Percentiles rank a stretch among this genome's conserved stretches.
These are phyloP conservation scores for Xiphophorus birchmanni DNA, from an alignment of 2,797 vertebrate species.

Conservation along the genomic window DNA sequence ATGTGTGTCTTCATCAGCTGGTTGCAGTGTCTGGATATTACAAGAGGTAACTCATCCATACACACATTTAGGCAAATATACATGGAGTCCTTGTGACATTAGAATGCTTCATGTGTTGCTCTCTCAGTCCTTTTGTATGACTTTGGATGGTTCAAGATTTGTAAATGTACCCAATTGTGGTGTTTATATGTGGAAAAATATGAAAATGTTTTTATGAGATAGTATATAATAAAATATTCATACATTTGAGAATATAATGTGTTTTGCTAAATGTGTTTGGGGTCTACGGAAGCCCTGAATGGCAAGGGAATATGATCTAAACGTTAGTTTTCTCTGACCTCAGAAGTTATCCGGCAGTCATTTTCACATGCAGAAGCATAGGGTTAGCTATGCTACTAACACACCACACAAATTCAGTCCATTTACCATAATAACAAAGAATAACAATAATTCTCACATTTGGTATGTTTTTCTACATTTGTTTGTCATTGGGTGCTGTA, in stretches of 20 bases:
- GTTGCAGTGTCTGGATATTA: conserved; percentile 18
- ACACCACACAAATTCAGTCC: too few relatives aligned
- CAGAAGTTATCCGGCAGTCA: neutral
- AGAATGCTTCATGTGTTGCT: conserved; percentile 65
- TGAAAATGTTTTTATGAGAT: conserved; percentile 77
- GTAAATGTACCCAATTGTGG: conserved; percentile 80
- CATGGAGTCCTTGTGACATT: conserved; percentile 63
- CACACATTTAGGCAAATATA: conserved; percentile 26
- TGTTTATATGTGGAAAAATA: conserved; percentile 78
- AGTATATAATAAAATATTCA: conserved; percentile 80
- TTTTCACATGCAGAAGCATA: neutral
- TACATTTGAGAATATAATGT: conserved; percentile 47
- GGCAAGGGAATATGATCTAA: neutral
- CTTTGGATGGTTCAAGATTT: conserved; percentile 74
- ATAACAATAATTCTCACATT: too few relatives aligned
- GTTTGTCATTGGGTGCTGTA: too few relatives aligned
- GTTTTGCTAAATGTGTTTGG: neutral
- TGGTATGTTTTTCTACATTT: too few relatives aligned
- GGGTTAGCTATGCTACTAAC: too few relatives aligned
- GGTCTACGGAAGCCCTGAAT: neutral
- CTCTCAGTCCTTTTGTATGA: conserved; percentile 72
- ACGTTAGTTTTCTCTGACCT: neutral
- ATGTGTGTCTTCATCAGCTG: conserved; percentile 51
- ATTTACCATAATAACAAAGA: too few relatives aligned
- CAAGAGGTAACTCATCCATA: conserved; percentile 15